Conservation (phyloP, 1,140 invertebrate genomes). For the Drosophila kepulauana region DNA sequence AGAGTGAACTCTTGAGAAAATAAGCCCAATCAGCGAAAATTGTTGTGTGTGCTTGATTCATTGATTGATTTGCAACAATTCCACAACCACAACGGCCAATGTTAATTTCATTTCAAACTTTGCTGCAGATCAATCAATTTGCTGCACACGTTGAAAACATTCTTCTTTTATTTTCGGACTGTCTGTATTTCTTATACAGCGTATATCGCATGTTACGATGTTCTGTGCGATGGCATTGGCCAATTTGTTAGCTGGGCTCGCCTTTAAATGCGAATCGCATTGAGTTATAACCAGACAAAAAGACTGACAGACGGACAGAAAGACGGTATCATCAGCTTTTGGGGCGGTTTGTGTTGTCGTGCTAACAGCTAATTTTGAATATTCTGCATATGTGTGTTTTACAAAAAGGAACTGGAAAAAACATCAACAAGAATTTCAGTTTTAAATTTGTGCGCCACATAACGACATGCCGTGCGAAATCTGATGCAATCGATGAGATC, state of each 20-base stretch:
- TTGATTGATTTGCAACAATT: constrained; percentile 73
- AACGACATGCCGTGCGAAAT: constrained; percentile 79
- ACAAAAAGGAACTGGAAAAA: constrained; percentile 44
- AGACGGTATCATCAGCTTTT: constrained; percentile 3
- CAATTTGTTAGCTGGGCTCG: constrained; percentile 29
- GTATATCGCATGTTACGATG: constrained; percentile 21
- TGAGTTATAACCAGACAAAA: constrained; percentile 23
- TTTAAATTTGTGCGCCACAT: constrained; percentile 68
- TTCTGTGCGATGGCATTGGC: constrained; percentile 29
- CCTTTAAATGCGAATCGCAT: constrained; percentile 55
- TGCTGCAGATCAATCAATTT: constrained; percentile 71
- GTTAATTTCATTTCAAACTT: constrained; percentile 42
- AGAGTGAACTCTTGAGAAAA: background rate
- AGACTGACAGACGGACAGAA: background rate
- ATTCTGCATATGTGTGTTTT: constrained; percentile 74
- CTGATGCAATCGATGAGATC: constrained; percentile 83
- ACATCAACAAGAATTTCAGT: constrained; percentile 52
- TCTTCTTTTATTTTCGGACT: constrained; percentile 2
- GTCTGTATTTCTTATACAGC: constrained; percentile 3
- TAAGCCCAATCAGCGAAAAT: constrained; percentile 32
- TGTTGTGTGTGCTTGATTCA: constrained; percentile 30
- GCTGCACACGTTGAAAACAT: constrained; percentile 48
- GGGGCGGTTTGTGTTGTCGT: constrained; percentile 44
- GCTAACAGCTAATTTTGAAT: constrained; percentile 73
- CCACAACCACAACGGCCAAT: constrained; percentile 9